Evolutionary conservation across 1,140 invertebrate species (phyloP).

Genomic region (Drosophila serrata): DNA sequence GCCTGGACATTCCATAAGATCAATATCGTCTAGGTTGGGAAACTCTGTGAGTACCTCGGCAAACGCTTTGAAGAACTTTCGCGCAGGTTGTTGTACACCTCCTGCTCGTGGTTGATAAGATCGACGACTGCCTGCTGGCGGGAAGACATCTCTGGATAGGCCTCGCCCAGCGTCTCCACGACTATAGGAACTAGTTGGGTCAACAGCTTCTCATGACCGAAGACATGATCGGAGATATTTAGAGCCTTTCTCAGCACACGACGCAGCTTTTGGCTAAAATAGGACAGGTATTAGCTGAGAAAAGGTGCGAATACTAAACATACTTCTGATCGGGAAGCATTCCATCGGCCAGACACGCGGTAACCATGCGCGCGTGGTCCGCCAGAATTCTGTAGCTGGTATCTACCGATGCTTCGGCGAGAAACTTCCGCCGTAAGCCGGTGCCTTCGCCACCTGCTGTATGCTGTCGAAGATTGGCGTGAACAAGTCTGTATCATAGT

Average conservation of each 20-base stretch:
- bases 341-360: slow-evolving; percentile 93
- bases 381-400: slow-evolving; percentile 93
- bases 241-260: slow-evolving; percentile 92
- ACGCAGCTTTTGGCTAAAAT: slow-evolving; percentile 91
- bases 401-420: slow-evolving; percentile 87
- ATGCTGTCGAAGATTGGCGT: slow-evolving; percentile 92
- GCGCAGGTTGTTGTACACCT: slow-evolving; percentile 88
- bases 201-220: slow-evolving; percentile 88
- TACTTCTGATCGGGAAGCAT: slow-evolving; percentile 92
- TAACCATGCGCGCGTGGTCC: slow-evolving; percentile 95
- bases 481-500: slow-evolving; percentile 98
- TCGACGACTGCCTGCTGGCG: slow-evolving; percentile 89
- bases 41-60: slow-evolving; percentile 87
- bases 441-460: slow-evolving; percentile 86
- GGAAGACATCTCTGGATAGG: slow-evolving; percentile 92
- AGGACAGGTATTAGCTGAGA: slow-evolving; percentile 3
- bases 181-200: slow-evolving; percentile 89
- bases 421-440: slow-evolving; percentile 89
- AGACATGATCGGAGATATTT: slow-evolving; percentile 89
- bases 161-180: slow-evolving; percentile 89
- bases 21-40: slow-evolving; percentile 87
- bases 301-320: neutral
- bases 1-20: slow-evolving; percentile 88
- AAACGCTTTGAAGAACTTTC: slow-evolving; percentile 88
- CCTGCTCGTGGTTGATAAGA: slow-evolving; percentile 90